Evolutionary conservation across 2,113 vertebrate species (phyloP), one percentile per base, ranked within the genome.

Genomic region (Platysternon megacephalum): DNA sequence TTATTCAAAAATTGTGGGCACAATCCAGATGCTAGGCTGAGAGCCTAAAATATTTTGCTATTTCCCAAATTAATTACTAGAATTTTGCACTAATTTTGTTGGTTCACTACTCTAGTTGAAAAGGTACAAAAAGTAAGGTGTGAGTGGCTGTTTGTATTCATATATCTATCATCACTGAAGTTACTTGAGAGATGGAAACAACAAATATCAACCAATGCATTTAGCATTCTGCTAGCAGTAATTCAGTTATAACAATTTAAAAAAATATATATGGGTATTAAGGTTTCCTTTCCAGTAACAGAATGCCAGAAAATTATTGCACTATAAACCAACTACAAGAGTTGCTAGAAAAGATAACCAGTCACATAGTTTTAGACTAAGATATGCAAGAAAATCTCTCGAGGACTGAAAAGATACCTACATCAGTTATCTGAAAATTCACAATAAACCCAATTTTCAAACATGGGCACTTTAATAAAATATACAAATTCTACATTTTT

Each of bases 181-280:
- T 68, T 68, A 72, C 19, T 11, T 72, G 9, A 39, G 65, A 68
- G 61, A n/a, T 68, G 61, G 61, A 4, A 72, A 35, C 65, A 72
- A 39, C 19, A 72, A 72, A 39, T 72, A 72, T 39, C 8, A 72
- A 72, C 17, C 19, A 39, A 22, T 72, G n/a, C 78, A 89, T 94
- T 89, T 95, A 29, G 48, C 80, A 96, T 28, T 85, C 90, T 93
- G 82, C 78, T 94, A 78, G 90, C 91, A 89, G 1, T 65, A 82
- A 49, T 81, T 94, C 4, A 35, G 5, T 91, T 92, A 24, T 46
- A 78, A 46, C 39, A 7, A 14, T 94, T 93, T 76, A 12, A 11
- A n/a, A 61, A 91, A 93, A 95, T 91, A 48, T 48, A 49, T 49
- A 17, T 86, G 39, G 82, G 85, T 92, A 81, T 94, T 92, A 94